Evolutionary conservation across 2,888 invertebrate species (phyloP).

Genomic region (Rotaria magnacalcarata): DNA sequence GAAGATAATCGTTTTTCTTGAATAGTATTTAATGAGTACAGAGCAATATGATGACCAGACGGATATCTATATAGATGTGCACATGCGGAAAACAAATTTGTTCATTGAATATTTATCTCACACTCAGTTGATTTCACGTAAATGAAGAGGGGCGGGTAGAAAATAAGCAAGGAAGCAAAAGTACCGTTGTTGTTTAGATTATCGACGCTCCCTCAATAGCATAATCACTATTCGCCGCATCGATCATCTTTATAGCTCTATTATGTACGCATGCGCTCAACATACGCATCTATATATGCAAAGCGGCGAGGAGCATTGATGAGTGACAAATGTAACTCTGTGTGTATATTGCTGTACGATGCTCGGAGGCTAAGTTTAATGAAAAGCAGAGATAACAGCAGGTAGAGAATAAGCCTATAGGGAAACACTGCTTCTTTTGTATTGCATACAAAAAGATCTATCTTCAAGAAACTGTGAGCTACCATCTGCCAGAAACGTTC

Average conservation of each 20-base stretch:
- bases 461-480: too few species aligned
- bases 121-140: neutral
- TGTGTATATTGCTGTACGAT: neutral
- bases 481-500: too few species aligned
- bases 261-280: neutral
- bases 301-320: neutral
- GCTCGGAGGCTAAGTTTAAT: neutral
- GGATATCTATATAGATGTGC: neutral
- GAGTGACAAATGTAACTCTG: neutral
- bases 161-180: neutral
- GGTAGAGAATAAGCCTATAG: too few species aligned
- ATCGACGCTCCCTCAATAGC: neutral
- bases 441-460: too few species aligned
- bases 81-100: conserved; percentile 22
- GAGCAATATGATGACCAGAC: neutral
- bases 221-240: neutral
- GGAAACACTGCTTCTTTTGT: too few species aligned
- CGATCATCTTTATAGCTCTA: neutral
- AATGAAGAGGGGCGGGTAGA: neutral
- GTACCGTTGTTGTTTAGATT: conserved; percentile 17
- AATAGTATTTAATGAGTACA: conserved; percentile 14
- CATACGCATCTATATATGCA: neutral
- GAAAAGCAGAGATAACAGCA: neutral
- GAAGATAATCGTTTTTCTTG: conserved; percentile 17
- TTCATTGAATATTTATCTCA: conserved; percentile 21